Evolutionary conservation across 2,888 invertebrate genomes (phyloP), one percentile per base, ranked within the genome.

Genomic region (Caprella mutica): DNA sequence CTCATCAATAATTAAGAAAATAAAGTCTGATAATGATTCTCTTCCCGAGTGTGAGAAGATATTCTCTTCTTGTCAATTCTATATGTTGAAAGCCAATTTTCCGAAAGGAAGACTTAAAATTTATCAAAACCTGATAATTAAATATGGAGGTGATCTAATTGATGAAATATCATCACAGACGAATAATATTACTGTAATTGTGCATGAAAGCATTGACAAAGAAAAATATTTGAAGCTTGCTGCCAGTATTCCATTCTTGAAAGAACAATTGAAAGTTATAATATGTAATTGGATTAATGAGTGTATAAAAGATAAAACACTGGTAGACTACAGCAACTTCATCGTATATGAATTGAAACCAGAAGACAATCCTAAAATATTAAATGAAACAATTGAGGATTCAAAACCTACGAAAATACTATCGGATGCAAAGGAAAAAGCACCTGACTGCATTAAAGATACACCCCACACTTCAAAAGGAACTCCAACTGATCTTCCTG

Each of bases 151-250:
- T 21, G 26, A 42, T 17, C n/a, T 53, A 2, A 9, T 40, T 14
- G 5, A 21, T 17, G 24, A 27, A 29, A 17, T 43, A 26, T 38
- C 52, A 23, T 4, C 8, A 9, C 3, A 14, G 5, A 51, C 44
- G 23, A 33, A 2, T 2, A 26, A 51, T 5, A 48, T 29, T 23
- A 42, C 56, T 51, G 19, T 57, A 2, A 35, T 60, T 23, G 50
- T 60, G 50, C 56, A 60, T 43, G 60, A 60, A n/a, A 33, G 56
- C 19, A 24, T 60, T n/a, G 52, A 57, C 38, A 27, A 14, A 23
- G 57, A 53, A 43, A 40, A 50, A 19, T 12, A 54, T 2, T 27
- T 52, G 19, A 17, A 38, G 29, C 23, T 60, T 23, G 6, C 54
- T 27, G 44, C 50, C 29, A 21, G 27, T 14, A 27, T 24, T 17